Evolutionary conservation across 2,797 vertebrate genomes (phyloP), one percentile per base, ranked within the genome.

Genomic region (Tiaroga cobitis): DNA sequence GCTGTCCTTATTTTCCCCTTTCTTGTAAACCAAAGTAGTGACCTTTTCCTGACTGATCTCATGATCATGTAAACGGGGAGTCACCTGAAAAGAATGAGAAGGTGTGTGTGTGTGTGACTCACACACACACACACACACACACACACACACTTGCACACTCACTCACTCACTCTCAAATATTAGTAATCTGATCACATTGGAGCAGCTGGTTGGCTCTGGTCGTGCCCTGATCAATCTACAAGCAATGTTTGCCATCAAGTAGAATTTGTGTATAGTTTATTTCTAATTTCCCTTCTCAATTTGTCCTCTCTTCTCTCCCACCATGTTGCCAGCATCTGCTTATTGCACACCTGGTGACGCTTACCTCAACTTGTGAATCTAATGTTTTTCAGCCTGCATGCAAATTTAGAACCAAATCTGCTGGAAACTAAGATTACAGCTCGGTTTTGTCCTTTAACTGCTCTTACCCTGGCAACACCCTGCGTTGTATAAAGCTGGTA

Each of bases 391-490:
- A 32, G 39, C 13, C 54, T 9, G 2, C 29, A 21, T 74, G 39
- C 69, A 37, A 63, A 43, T 63, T 74, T 8, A 69, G 10, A 75
- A 34, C 11, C 29, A 49, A 49, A 32, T 24, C 73, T 77, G 39
- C 72, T 26, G 72, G 59, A 56, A 82, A 73, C 5, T 26, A 49
- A 46, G 5, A 76, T 84, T 68, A 69, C 49, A 75, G 39, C 39
- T 11, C 29, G 37, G 29, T n/a, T 82, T 46, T 65, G 72, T 73
- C 24, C 8, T 59, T 77, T 15, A 74, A 39, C 46, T 75, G 19
- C 32, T 49, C 67, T 87, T 78, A 24, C 76, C 46, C 7, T 79
- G 68, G 77, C 41, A 80, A 80, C 77, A 85, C 26, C 67, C 68
- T 63, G 15, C 43, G 8, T 34, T 74, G 56, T 59, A 74, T 26